These are phyloP conservation scores for Grammomys surdaster DNA, from an alignment of 2,113 vertebrate genomes.

Conservation along the genomic window DNA sequence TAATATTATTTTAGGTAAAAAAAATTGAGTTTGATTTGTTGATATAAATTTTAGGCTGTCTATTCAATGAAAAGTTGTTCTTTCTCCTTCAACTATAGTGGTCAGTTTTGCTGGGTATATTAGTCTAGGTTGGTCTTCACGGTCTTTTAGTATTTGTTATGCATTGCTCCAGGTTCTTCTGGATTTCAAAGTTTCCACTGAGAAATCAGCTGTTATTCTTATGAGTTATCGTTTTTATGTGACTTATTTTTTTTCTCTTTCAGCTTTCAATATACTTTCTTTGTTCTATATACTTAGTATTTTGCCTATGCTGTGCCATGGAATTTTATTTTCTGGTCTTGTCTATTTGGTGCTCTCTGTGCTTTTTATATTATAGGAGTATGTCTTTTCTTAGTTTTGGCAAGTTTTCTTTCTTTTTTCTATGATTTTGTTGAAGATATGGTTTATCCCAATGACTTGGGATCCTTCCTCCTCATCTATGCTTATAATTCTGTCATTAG, in stretches of 20 bases:
- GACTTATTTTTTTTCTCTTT: background rate
- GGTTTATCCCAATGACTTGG: background rate
- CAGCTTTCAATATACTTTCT: background rate
- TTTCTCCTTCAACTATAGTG: background rate
- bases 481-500: background rate
- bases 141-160: background rate
- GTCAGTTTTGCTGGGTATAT: background rate
- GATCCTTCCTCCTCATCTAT: background rate
- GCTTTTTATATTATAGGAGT: background rate
- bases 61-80: background rate
- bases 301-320: background rate
- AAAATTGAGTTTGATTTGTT: background rate
- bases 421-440: background rate
- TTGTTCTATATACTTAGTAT: background rate
- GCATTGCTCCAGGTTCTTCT: background rate
- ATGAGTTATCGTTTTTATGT: background rate
- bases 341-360: background rate
- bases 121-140: background rate
- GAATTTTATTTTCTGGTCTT: background rate
- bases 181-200: background rate
- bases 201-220: background rate
- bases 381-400: background rate
- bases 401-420: background rate
- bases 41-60: background rate
- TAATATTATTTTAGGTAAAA: background rate